These are phyloP conservation scores for Dreissena rostriformis DNA, from an alignment of 1,140 invertebrate genomes.

Conservation along the genomic window DNA sequence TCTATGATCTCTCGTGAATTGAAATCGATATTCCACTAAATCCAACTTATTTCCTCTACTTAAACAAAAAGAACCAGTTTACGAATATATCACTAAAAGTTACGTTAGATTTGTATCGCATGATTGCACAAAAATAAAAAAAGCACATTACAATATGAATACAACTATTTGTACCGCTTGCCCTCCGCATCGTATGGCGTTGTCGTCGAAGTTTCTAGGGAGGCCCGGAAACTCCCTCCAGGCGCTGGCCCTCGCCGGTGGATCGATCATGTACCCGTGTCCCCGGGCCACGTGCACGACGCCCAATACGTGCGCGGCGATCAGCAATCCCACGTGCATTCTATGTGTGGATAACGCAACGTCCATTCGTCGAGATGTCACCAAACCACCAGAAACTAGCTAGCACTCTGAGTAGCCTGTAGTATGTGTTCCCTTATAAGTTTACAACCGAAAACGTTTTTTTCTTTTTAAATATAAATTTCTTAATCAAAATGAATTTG, in stretches of 20 bases:
- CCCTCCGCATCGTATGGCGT: neutral
- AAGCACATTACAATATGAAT: too few species aligned
- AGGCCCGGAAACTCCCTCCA: neutral
- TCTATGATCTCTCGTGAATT: too few species aligned
- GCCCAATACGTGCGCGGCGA: slow-evolving; percentile 1
- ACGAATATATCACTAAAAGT: too few species aligned
- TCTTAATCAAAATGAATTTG: neutral
- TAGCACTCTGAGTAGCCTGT: neutral
- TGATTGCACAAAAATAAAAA: too few species aligned
- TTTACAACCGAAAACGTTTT: neutral
- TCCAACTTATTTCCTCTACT: too few species aligned
- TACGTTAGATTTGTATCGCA: too few species aligned
- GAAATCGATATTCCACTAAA: too few species aligned
- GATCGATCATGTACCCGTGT: neutral
- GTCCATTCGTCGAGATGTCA: too few species aligned
- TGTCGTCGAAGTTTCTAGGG: neutral
- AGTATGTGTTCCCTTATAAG: neutral
- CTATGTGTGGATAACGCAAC: too few species aligned
- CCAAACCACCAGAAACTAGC: neutral
- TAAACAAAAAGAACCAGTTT: too few species aligned
- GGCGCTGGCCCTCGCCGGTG: neutral
- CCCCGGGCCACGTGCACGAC: neutral
- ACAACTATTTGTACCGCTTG: neutral
- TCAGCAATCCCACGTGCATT: neutral
- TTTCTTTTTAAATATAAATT: neutral